Base-by-base conservation (phyloP, 2,113 vertebrate genomes). In the Cheilinus undulatus region DNA sequence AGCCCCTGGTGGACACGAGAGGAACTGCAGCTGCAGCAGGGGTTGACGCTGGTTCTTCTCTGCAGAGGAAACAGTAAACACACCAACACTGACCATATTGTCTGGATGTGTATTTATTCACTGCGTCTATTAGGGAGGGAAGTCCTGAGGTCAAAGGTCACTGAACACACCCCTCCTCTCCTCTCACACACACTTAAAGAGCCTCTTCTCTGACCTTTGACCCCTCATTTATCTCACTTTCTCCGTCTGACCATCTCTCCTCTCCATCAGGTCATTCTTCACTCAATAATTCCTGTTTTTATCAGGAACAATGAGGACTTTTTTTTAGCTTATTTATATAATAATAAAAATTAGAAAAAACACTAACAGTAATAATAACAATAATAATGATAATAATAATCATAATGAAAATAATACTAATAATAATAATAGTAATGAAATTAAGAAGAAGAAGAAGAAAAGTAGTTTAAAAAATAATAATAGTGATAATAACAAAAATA, bases 161-260 rank as follows among this genome's bases (percentile, higher is more conserved):
- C 8, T 38, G 46, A 50, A 27, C 76, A 61, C 66, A 43, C 40
- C 60, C 72, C 62, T 63, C 51, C 46, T 70, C 64, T 30, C 38
- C 54, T 42, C 42, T 51, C 43, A 67, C 17, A 14, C 61, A 63
- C 45, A 71, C 40, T 79, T 14, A 46, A 48, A 73, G 65, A 61
- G 62, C 36, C 30, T 63, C 66, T 30, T 27, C 20, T 22, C 26
- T 80, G 76, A 80, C 86, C 85, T 86, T 40, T 73, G 73, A 86
- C 83, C 76, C 66, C 64, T 72, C 69, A 17, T 81, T 71, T 72
- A 69, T 84, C 85, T 81, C 76, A 85, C 76, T 83, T 69, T 83
- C 76, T 67, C 76, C 32, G 51, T 71, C 73, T 52, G 66, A 60
- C 73, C 73, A 38, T 74, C 34, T 54, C 73, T 60, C 58, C 65